These are phyloP conservation scores for Semicossyphus pulcher DNA, from an alignment of 2,113 vertebrate genomes.

Conservation along the genomic window DNA sequence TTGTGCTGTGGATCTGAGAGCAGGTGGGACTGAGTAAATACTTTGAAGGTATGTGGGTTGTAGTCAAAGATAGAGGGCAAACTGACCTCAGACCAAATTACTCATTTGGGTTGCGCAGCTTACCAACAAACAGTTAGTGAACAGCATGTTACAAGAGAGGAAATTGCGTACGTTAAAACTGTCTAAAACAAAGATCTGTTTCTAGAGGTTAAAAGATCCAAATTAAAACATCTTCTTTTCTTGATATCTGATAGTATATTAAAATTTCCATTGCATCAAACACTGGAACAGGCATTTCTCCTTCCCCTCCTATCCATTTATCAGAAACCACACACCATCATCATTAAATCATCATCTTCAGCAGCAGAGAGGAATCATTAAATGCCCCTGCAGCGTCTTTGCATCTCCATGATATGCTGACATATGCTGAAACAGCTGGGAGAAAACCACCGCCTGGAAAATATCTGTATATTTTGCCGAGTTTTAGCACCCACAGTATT, in stretches of 20 bases:
- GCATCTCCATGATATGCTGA: conserved; percentile 38
- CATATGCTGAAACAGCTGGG: conserved; percentile 54
- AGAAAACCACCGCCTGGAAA: conserved; percentile 36
- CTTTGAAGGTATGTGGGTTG: neutral
- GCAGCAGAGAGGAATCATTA: conserved; percentile 27
- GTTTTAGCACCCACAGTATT: conserved; percentile 35
- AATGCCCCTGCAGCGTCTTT: conserved; percentile 33
- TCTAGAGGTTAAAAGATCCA: neutral
- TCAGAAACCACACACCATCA: conserved; percentile 31
- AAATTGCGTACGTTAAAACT: neutral
- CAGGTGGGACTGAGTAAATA: neutral
- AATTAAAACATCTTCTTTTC: conserved; percentile 1
- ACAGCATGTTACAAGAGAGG: neutral
- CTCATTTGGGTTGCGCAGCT: neutral
- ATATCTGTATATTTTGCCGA: conserved; percentile 20
- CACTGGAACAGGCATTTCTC: conserved; percentile 30
- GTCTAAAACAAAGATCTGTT: neutral
- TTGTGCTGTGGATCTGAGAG: conserved; percentile 1
- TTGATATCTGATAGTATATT: neutral
- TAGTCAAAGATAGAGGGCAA: neutral
- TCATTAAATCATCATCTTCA: conserved; percentile 47
- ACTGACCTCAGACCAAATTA: neutral
- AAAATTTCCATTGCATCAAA: neutral
- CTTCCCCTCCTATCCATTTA: conserved; percentile 15
- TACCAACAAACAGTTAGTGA: neutral